Evolutionary conservation across 2,113 vertebrate genomes (phyloP).

Genomic region (Hipposideros armiger): DNA sequence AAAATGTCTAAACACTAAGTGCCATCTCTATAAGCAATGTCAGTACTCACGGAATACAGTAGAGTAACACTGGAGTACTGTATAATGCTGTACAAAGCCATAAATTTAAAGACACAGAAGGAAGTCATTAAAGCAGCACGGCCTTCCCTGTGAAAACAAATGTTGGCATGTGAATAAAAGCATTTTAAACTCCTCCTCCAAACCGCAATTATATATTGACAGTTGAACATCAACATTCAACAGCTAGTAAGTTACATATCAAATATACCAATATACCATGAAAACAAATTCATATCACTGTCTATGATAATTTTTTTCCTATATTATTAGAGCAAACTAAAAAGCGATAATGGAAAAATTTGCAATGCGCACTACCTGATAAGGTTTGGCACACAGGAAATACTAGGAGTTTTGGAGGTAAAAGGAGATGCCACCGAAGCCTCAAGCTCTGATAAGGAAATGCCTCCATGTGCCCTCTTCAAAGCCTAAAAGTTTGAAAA

Average conservation of each 20-base stretch:
- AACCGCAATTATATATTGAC: slow-evolving; percentile 31
- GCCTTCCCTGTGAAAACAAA: slow-evolving; percentile 93
- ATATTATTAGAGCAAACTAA: background rate
- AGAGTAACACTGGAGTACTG: slow-evolving; percentile 98
- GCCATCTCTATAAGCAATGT: background rate
- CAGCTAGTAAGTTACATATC: background rate
- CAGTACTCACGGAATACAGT: slow-evolving; percentile 95
- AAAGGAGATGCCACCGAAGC: slow-evolving; percentile 99
- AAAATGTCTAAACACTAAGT: background rate
- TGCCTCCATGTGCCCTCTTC: slow-evolving; percentile 97
- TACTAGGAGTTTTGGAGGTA: slow-evolving; percentile 97
- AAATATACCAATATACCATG: background rate
- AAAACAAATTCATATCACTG: background rate
- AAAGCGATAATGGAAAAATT: background rate
- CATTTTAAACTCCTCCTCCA: background rate
- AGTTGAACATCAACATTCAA: background rate
- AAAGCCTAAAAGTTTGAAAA: slow-evolving; percentile 90
- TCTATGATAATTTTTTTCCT: background rate
- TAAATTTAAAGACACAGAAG: slow-evolving; percentile 99
- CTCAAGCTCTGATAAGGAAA: slow-evolving; percentile 98
- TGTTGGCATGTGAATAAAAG: slow-evolving; percentile 45
- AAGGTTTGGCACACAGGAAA: slow-evolving; percentile 98
- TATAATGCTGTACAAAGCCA: slow-evolving; percentile 99
- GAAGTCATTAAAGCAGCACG: slow-evolving; percentile 98
- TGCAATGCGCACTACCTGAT: slow-evolving; percentile 92